Evolutionary conservation across 2,888 invertebrate species (phyloP).

Genomic region (Petrolisthes cinctipes): DNA sequence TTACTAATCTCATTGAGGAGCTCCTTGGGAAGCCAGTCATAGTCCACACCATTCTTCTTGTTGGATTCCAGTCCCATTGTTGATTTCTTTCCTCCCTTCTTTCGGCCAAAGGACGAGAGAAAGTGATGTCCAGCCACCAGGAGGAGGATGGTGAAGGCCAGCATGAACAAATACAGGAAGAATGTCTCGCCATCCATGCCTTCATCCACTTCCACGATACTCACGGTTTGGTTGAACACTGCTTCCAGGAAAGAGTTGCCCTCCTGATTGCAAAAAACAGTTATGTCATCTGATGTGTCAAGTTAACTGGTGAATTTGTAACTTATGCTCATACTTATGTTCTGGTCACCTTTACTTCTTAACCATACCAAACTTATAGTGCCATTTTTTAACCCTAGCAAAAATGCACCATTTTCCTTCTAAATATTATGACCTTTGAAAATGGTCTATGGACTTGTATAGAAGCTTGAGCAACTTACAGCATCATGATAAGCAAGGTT

Average conservation of each 20-base stretch:
- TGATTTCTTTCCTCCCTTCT: conserved; percentile 68
- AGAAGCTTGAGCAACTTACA: conserved; percentile 71
- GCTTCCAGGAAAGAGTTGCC: conserved; percentile 83
- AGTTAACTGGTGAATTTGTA: no score
- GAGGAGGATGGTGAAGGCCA: conserved; percentile 87
- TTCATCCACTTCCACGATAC: conserved; percentile 95
- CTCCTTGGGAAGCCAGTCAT: conserved; percentile 93
- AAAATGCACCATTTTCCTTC: no score
- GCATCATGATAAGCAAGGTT: conserved; percentile 90
- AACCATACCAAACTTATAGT: no score
- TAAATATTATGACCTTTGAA: neutral
- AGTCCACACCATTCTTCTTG: conserved; percentile 85
- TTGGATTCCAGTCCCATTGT: conserved; percentile 57
- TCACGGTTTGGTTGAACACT: conserved; percentile 97
- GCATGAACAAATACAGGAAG: conserved; percentile 95
- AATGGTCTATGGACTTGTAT: neutral
- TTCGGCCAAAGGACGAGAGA: conserved; percentile 85
- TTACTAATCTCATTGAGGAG: conserved; percentile 60
- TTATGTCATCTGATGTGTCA: no score
- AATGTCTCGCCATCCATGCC: conserved; percentile 98
- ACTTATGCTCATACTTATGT: no score
- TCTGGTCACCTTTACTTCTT: no score
- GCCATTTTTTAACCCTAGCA: no score
- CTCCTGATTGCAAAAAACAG: conserved; percentile 67
- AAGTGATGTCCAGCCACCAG: conserved; percentile 91